Evolutionary conservation across 2,888 invertebrate genomes (phyloP).

Genomic region (Thera obeliscata): DNA sequence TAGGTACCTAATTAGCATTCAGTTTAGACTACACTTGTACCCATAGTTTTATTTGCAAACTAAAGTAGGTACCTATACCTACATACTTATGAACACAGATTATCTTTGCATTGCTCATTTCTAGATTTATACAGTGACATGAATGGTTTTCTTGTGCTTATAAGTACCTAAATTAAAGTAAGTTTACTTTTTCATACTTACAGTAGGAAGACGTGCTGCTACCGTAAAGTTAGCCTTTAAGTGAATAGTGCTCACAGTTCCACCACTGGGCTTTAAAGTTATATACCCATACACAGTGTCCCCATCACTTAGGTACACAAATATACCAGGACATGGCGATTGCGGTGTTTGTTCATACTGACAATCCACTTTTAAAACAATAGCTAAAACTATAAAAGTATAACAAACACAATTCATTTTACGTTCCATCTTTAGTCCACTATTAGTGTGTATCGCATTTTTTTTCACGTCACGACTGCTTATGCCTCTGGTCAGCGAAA

Average conservation of each 20-base stretch:
- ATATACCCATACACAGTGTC: constrained; percentile 59
- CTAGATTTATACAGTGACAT: not conserved
- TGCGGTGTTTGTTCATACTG: constrained; percentile 47
- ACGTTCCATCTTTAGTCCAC: constrained; percentile 47
- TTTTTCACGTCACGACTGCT: constrained; percentile 46
- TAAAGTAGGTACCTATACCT: no score
- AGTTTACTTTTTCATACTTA: constrained; percentile 49
- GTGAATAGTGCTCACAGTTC: constrained; percentile 52
- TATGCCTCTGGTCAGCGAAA: constrained; percentile 47
- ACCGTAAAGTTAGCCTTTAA: constrained; percentile 63
- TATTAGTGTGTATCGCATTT: constrained; percentile 30
- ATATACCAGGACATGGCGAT: constrained; percentile 67
- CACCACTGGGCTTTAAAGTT: constrained; percentile 51
- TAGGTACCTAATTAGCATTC: no score
- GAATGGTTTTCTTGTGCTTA: not conserved
- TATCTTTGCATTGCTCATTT: no score
- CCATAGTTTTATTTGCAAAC: no score
- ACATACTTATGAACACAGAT: no score
- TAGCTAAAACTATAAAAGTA: constrained; percentile 47
- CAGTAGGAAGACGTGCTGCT: constrained; percentile 54
- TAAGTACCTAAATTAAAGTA: not conserved
- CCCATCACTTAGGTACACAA: constrained; percentile 62
- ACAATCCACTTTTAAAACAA: constrained; percentile 49
- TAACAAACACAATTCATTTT: constrained; percentile 28
- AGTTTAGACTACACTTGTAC: no score